These are phyloP conservation scores for Ryuthela nishihirai DNA, from an alignment of 2,888 invertebrate species.

Conservation along the genomic window DNA sequence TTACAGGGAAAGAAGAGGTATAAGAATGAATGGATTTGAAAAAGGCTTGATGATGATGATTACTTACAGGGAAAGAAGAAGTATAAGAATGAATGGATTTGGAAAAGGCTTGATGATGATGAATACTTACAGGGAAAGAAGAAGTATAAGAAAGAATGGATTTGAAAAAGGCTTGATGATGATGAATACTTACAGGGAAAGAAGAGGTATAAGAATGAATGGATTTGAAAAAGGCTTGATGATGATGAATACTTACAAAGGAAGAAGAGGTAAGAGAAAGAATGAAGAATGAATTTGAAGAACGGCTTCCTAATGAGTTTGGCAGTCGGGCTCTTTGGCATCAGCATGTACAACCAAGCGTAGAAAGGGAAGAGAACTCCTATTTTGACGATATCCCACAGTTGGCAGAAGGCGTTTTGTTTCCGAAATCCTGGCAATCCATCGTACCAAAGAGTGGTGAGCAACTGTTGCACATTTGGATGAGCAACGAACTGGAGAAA, in stretches of 20 bases:
- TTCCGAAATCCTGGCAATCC: slow-evolving; percentile 55
- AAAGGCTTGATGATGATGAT: too few relatives aligned
- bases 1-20: too few relatives aligned
- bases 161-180: too few relatives aligned
- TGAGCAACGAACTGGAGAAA: slow-evolving; percentile 83
- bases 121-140: too few relatives aligned
- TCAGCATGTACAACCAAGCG: slow-evolving; percentile 53
- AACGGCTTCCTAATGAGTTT: slow-evolving; percentile 54
- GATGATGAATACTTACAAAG: slow-evolving; percentile 49
- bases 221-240: background rate
- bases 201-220: background rate
- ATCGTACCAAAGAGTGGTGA: slow-evolving; percentile 69
- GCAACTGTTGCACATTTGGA: slow-evolving; percentile 90
- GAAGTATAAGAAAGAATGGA: too few relatives aligned
- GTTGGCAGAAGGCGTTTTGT: slow-evolving; percentile 52
- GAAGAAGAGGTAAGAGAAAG: slow-evolving; percentile 55
- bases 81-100: too few relatives aligned
- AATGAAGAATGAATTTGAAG: slow-evolving; percentile 56
- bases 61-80: too few relatives aligned
- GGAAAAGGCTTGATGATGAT: too few relatives aligned
- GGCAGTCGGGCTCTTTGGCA: slow-evolving; percentile 52
- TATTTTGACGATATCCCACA: slow-evolving; percentile 51
- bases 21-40: too few relatives aligned
- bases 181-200: too few relatives aligned
- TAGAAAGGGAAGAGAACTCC: slow-evolving; percentile 53